Base-by-base conservation (phyloP, 1,140 invertebrate genomes). In the Drosophila nigromelanica region DNA sequence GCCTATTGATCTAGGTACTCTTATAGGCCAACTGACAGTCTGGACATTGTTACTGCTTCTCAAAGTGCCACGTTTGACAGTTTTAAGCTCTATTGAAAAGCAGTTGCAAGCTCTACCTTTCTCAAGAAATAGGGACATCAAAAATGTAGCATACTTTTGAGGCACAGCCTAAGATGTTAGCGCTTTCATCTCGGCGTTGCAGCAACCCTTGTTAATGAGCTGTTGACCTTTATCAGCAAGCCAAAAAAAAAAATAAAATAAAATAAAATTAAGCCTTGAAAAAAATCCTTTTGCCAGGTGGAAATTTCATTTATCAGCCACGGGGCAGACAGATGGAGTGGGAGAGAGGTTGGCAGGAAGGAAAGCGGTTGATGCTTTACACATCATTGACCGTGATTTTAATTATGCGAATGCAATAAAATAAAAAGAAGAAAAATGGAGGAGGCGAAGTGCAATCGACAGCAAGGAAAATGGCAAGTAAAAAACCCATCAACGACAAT, bases 351-450 rank as follows among this genome's bases (percentile, higher is more conserved):
- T 3, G 60, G 18, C 35, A 42, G 56, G 24, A 54, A 50, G 24
- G 35, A 21, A 55, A 33, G 35, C 59, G 14, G 15, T 48, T 54
- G 48, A 18, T 15, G n/a, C 45, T 58, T 73, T 62, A 67, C 73
- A 76, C 70, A 73, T 76, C 73, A 76, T 76, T 76, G 73, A 37
- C 43, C 51, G 73, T 61, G 73, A 73, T 76, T 76, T 76, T 73
- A 73, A 68, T 76, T 68, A 73, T 76, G 51, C 30, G 62, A 42
- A 67, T 76, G 56, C 62, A 73, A 50, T 72, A 45, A 33, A 42
- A 58, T 15, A 45, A 50, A 56, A 59, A 58, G n/a, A 27, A 27
- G 27, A 27, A 27, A 45, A 27, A 48, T 18, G 21, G 12, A 18
- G 7, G n/a, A 45, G 52, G 15, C 21, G 30, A 63, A 21, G 35